phyloP scores from a whole-genome alignment of 2,888 invertebrate genomes.

The Acanthoscelides obtectus region DNA sequence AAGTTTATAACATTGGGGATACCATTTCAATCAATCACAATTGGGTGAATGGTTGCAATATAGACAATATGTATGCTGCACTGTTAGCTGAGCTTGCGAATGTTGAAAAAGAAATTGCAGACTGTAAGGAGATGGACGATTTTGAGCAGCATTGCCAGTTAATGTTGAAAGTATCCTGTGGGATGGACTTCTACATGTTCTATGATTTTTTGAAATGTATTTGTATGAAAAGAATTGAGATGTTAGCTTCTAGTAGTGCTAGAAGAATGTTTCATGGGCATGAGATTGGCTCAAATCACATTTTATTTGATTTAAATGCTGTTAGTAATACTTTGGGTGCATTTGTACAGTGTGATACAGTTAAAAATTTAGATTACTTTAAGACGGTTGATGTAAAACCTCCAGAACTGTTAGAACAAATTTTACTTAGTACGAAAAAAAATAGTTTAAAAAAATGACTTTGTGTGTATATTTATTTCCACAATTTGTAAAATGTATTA shows the following conservation, averaged over 20 bases:
- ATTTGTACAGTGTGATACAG: slow-evolving; percentile 44
- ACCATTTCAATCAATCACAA: slow-evolving; percentile 98
- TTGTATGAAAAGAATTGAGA: slow-evolving; percentile 42
- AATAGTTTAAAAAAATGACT: neutral
- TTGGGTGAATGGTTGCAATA: slow-evolving; percentile 91
- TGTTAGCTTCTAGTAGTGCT: slow-evolving; percentile 38
- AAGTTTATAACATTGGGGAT: slow-evolving; percentile 88
- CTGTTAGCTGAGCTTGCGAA: slow-evolving; percentile 59
- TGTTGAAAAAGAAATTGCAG: slow-evolving; percentile 74
- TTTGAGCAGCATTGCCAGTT: slow-evolving; percentile 78
- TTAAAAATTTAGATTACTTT: slow-evolving; percentile 47
- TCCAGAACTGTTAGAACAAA: slow-evolving; percentile 14
- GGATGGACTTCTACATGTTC: slow-evolving; percentile 71
- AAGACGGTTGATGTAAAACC: slow-evolving; percentile 17
- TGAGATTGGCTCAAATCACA: slow-evolving; percentile 48
- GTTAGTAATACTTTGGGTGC: slow-evolving; percentile 46
- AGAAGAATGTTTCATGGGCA: slow-evolving; percentile 44
- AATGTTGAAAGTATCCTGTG: slow-evolving; percentile 71
- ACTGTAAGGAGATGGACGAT: slow-evolving; percentile 68
- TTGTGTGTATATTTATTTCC: no score
- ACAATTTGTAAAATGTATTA: no score
- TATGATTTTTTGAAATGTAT: slow-evolving; percentile 63
- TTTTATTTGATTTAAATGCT: slow-evolving; percentile 48
- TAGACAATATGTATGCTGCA: slow-evolving; percentile 66
- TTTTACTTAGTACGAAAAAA: slow-evolving; percentile 12